Evolutionary conservation across 2,113 vertebrate genomes (phyloP), one percentile per base, ranked within the genome.

Genomic region (Puntigrus tetrazona): DNA sequence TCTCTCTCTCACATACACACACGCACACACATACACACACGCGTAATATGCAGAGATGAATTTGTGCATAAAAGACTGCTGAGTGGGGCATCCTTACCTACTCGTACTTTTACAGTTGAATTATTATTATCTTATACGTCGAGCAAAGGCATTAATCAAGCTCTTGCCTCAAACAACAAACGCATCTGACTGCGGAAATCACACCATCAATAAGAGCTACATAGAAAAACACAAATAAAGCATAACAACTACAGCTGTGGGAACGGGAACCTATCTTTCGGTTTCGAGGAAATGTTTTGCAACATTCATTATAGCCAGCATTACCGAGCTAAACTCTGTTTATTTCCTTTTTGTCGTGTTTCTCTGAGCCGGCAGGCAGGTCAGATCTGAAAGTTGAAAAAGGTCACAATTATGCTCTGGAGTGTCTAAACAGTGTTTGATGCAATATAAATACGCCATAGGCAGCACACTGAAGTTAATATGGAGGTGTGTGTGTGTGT

Each of bases 331-430:
- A 41, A 70, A 41, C 2, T 31, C 5, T n/a, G 22, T 70, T 41
- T 41, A 72, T 76, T 52, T 13, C 9, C 9, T 55, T 76, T 47
- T 20, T 55, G 29, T 34, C 4, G 25, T 25, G 36, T 55, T 76
- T 55, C 72, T 52, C 29, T 55, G n/a, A 76, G 29, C 18, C 1
- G 10, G 47, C 20, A 52, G 74, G 8, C 47, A 34, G 75, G 75
- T 77, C 74, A 55, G 29, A n/a, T 55, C 29, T 72, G 20, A 72
- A 72, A 72, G 69, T 72, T 72, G 36, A 72, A 25, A 77, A 55
- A 55, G 74, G 74, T 77, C 31, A 38, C 10, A 77, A n/a, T 77
- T 57, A 57, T 57, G 50, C 47, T 57, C 31, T 38, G 20, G 4
- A 57, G 31, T 38, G 75, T 78, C 50, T 78, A 55, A 57, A 77